These are phyloP conservation scores for Carcharodon carcharias DNA, from an alignment of 2,797 vertebrate genomes.

Conservation along the genomic window DNA sequence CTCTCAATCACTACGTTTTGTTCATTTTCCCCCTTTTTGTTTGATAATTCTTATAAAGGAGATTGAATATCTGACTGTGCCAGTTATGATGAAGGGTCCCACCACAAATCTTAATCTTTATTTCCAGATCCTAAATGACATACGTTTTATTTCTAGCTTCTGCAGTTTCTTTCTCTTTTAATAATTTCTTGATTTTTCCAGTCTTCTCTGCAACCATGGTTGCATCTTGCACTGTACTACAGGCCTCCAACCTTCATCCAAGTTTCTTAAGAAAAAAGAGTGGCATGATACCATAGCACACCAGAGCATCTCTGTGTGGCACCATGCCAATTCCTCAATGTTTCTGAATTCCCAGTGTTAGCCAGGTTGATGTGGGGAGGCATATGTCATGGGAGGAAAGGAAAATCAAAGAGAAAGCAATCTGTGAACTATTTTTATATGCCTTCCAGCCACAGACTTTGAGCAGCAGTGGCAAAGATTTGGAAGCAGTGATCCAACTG, in stretches of 20 bases:
- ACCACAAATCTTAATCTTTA: not conserved
- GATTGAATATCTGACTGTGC: not conserved
- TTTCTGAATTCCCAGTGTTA: not conserved
- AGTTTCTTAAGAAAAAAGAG: not conserved
- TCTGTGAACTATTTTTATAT: not conserved
- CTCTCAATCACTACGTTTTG: not conserved
- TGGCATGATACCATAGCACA: not conserved
- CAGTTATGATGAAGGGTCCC: not conserved
- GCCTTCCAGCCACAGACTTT: not conserved
- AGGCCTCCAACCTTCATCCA: not conserved
- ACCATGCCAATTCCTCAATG: not conserved
- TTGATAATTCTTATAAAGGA: not conserved
- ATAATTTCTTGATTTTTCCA: not conserved
- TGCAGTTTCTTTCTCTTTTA: not conserved
- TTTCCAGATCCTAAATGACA: not conserved
- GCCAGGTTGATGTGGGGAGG: slow-evolving; percentile 13
- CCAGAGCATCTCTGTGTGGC: not conserved
- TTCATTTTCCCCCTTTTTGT: not conserved
- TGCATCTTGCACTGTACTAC: not conserved
- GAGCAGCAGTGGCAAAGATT: slow-evolving; percentile 12
- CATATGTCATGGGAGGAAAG: not conserved
- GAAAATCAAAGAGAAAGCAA: slow-evolving; percentile 3
- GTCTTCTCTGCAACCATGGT: not conserved
- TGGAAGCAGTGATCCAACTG: slow-evolving; percentile 7
- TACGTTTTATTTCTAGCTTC: not conserved